Percentiles rank a stretch among this genome's conserved stretches.
Evolutionary conservation across 2,113 vertebrate genomes (phyloP).

Genomic region (Psilopsiagon aymara): DNA sequence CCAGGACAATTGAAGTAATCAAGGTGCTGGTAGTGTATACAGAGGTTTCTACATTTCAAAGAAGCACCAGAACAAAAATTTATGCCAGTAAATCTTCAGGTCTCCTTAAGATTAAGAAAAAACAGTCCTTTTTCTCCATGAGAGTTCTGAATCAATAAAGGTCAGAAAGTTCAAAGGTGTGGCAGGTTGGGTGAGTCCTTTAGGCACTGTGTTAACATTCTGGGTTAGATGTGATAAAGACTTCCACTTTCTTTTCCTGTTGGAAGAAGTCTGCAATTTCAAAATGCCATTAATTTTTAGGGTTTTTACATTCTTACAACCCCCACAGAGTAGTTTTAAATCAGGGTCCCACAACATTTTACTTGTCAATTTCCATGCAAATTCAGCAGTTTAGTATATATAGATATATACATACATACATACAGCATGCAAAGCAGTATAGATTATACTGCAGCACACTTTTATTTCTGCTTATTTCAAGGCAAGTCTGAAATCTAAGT

Average conservation of each 20-base stretch:
- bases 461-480: background rate
- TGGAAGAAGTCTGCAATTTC: conserved; percentile 16
- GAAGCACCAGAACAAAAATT: conserved; percentile 33
- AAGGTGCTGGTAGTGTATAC: background rate
- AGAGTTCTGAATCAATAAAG: conserved; percentile 49
- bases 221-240: conserved; percentile 14
- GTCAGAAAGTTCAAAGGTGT: conserved; percentile 16
- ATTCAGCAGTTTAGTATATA: background rate
- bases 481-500: background rate
- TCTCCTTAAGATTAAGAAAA: conserved; percentile 19
- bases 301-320: background rate
- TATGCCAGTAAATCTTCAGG: background rate
- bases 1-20: background rate
- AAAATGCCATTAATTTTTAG: conserved; percentile 30
- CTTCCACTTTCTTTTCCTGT: background rate
- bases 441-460: background rate
- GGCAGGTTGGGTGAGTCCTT: background rate
- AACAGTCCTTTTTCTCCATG: background rate
- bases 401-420: too few species aligned
- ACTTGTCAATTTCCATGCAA: background rate
- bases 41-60: background rate
- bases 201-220: conserved; percentile 29
- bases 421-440: background rate
- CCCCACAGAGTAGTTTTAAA: background rate
- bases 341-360: background rate